A percentile compares a stretch with the other conserved stretches of the same genome.
Conservation (phyloP, 1,140 invertebrate genomes). For the Drosophila pachea region DNA sequence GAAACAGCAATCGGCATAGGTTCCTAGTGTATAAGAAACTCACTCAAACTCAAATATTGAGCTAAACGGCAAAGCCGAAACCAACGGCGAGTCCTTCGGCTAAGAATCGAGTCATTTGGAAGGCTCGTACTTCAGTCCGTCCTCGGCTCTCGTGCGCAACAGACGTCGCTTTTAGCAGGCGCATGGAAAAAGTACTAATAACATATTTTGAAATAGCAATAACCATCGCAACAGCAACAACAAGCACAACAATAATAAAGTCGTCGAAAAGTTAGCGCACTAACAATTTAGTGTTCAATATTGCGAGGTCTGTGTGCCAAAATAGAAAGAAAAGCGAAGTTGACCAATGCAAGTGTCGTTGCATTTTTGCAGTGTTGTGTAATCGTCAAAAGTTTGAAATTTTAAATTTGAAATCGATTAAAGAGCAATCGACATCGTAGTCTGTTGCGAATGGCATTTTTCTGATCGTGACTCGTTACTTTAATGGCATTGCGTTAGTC, state of each 20-base stretch:
- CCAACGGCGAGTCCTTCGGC: conserved; percentile 34
- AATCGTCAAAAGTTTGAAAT: conserved; percentile 20
- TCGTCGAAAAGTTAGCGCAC: conserved; percentile 38
- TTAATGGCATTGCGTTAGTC: background rate
- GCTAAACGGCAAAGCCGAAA: conserved; percentile 35
- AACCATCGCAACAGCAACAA: conserved; percentile 20
- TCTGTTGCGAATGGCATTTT: background rate
- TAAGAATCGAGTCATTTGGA: conserved; percentile 20
- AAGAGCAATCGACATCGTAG: conserved; percentile 25
- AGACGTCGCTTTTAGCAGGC: conserved; percentile 47
- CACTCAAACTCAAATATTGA: conserved; percentile 40
- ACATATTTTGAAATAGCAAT: background rate
- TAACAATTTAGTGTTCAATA: background rate
- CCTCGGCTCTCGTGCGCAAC: conserved; percentile 68
- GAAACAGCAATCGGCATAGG: background rate
- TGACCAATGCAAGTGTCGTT: conserved; percentile 14
- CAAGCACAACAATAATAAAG: conserved; percentile 15
- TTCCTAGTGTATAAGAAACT: conserved; percentile 4
- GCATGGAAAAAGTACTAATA: conserved; percentile 21
- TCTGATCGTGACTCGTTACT: conserved; percentile 9
- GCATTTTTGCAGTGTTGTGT: conserved; percentile 48
- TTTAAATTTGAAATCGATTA: conserved; percentile 26
- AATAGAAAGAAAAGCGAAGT: conserved; percentile 29
- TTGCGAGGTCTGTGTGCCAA: conserved; percentile 1
- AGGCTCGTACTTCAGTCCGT: conserved; percentile 55